Base-by-base conservation (phyloP, 2,888 invertebrate genomes). In the Sinopyrophorus schimmeli region DNA sequence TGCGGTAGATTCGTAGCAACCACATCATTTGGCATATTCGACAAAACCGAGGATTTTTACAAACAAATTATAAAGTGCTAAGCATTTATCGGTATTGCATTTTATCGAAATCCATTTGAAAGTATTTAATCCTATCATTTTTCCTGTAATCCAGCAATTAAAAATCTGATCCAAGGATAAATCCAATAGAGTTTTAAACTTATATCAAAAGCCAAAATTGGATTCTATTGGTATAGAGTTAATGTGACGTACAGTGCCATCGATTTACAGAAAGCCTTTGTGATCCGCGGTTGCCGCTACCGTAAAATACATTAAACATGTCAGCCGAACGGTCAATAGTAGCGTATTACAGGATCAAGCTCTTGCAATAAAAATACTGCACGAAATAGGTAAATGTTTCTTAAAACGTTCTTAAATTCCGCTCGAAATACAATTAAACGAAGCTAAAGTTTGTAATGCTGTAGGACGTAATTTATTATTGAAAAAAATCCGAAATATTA, bases 271-370 rank as follows among this genome's bases (percentile, higher is more conserved):
- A 37, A 47, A 47, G 39, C 37, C 41, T 41, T 52, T 51, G 51
- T 51, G 47, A 51, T 51, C 51, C 51, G 47, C 28, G 47, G 41
- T 52, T 47, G 41, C 40, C 47, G 42, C 47, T 17, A 41, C 47
- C 47, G 52, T 47, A 47, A 52, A 52, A 51, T 46, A 47, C 52
- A 52, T 52, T 52, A 52, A 52, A 47, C 52, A 47, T 52, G 52
- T 47, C 42, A 47, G 47, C 38, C 32, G 38, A 27, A 52, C 47
- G 47, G 47, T 52, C 52, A 47, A 52, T 47, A 42, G 41, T 47
- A 41, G 35, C 46, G 41, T 38, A 51, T 51, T 46, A 51, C 51
- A 47, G 35, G 41, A 41, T 51, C 51, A 47, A 51, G 47, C 46
- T 20, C 20, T 47, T 31, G 41, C 37, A 51, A 51, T 51, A 51